Conservation (phyloP, 2,113 vertebrate genomes). For the Vidua macroura region DNA sequence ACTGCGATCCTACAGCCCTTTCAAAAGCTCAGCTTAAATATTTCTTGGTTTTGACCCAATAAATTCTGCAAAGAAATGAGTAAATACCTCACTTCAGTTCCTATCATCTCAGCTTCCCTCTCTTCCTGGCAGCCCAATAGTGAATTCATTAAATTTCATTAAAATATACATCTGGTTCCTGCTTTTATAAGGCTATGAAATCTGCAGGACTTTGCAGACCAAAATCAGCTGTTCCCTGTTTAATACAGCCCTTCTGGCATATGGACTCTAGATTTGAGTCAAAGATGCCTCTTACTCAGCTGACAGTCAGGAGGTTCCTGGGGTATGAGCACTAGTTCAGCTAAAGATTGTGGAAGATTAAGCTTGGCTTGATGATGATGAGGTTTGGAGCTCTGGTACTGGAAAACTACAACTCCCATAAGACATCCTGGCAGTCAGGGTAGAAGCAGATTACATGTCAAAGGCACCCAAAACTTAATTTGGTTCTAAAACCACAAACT, state of each 20-base stretch:
- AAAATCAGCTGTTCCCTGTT: constrained; percentile 16
- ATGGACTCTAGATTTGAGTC: background rate
- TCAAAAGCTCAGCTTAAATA: background rate
- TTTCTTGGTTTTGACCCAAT: background rate
- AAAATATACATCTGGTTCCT: constrained; percentile 47
- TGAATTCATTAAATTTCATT: constrained; percentile 52
- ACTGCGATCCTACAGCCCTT: background rate
- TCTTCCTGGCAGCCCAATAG: constrained; percentile 20
- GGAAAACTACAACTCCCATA: background rate
- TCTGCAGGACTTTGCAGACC: background rate
- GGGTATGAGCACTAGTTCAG: background rate
- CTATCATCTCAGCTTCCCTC: constrained; percentile 30
- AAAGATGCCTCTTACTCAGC: background rate
- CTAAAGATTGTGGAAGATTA: background rate
- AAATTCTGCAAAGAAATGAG: constrained; percentile 15
- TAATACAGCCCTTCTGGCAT: background rate
- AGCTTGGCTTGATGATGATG: background rate
- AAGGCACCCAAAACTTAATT: background rate
- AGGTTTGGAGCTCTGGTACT: background rate
- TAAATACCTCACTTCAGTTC: constrained; percentile 24
- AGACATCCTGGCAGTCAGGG: background rate
- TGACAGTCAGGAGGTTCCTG: background rate
- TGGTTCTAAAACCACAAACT: background rate
- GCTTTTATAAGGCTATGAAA: constrained; percentile 39
- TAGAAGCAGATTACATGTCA: background rate